Conservation (phyloP, 1,140 invertebrate species). For the Parapsyche elsis region DNA sequence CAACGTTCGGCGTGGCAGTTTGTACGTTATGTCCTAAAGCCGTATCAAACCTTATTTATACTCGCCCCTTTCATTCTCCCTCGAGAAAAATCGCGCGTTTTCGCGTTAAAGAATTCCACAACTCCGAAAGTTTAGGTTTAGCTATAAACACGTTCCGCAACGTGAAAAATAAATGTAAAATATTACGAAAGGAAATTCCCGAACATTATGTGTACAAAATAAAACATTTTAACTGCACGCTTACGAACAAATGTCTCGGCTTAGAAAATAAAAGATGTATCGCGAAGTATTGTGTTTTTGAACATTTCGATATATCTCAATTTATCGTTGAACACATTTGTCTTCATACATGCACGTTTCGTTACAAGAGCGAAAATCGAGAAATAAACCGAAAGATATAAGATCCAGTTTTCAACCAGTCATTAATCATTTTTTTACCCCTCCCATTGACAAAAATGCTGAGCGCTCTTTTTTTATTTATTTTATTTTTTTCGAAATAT, state of each 20-base stretch:
- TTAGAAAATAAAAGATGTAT: not conserved
- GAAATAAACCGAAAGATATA: constrained; percentile 19
- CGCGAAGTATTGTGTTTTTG: not conserved
- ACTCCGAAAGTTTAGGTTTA: not conserved
- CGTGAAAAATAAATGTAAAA: constrained; percentile 5
- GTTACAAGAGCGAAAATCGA: not conserved
- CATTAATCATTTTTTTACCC: constrained; percentile 3
- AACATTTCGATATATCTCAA: constrained; percentile 22
- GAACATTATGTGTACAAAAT: not conserved
- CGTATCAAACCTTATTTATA: constrained; percentile 30
- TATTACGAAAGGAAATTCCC: not conserved
- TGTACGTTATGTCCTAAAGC: not conserved
- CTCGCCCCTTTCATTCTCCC: constrained; percentile 4
- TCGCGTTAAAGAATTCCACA: too few relatives aligned
- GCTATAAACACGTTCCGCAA: not conserved
- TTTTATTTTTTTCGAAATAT: not conserved
- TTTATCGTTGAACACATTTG: constrained; percentile 14
- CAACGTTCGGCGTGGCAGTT: not conserved
- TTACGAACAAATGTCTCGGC: not conserved
- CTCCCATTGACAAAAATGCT: not conserved
- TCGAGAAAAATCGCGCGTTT: not conserved
- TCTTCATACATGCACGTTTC: constrained; percentile 5
- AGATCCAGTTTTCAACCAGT: constrained; percentile 9
- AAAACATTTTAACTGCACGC: constrained; percentile 9
- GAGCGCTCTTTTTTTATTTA: not conserved